Conservation (phyloP, 2,113 vertebrate genomes). For the Regulus satrapa region DNA sequence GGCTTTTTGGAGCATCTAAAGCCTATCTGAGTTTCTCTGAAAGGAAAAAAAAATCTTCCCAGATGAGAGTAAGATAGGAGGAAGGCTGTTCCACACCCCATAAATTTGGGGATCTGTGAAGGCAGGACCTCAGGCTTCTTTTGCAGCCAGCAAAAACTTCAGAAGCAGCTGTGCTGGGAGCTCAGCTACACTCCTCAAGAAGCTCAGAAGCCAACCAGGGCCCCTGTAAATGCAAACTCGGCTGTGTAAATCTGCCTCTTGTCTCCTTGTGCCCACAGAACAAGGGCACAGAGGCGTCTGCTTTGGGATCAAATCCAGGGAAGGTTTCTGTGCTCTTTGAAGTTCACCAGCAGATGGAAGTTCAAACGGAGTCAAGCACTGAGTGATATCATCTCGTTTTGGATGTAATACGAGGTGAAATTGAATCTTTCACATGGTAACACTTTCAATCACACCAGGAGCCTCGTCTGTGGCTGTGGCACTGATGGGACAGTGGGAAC, state of each 20-base stretch:
- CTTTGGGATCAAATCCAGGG: neutral
- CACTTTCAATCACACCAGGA: neutral
- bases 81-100: neutral
- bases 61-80: neutral
- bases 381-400: neutral
- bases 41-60: neutral
- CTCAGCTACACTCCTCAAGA: neutral
- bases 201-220: neutral
- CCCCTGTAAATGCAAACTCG: neutral
- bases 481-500: neutral
- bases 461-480: neutral
- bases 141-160: neutral
- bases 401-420: neutral
- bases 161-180: neutral
- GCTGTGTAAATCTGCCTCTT: neutral
- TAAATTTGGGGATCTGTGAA: neutral
- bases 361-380: neutral
- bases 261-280: neutral
- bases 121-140: neutral
- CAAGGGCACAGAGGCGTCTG: rapidly evolving
- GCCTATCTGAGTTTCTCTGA: neutral
- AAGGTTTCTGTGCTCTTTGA: neutral
- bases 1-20: neutral
- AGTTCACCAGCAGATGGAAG: neutral
- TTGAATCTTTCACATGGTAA: neutral